A percentile compares a stretch with the other conserved stretches of the same genome.
Conservation (phyloP, 2,888 invertebrate genomes). For the Drosophila hamatofila region DNA sequence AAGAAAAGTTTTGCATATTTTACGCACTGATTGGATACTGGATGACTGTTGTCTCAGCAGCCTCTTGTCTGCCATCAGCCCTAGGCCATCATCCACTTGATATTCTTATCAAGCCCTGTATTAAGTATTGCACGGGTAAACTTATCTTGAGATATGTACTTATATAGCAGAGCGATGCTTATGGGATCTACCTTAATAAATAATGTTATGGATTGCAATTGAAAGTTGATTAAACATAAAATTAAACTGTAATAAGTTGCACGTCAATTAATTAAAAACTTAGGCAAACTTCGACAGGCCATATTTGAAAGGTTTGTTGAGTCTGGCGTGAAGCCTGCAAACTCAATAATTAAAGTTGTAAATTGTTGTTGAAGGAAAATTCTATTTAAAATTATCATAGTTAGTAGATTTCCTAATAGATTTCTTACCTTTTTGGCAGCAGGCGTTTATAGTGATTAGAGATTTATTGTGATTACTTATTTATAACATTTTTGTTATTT, state of each 20-base stretch:
- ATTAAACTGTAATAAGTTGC: not conserved
- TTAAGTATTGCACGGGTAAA: not conserved
- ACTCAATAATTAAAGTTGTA: not conserved
- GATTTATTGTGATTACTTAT: no score
- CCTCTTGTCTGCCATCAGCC: conserved; percentile 22
- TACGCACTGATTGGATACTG: conserved; percentile 64
- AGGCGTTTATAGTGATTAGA: not conserved
- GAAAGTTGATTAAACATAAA: not conserved
- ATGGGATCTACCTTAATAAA: not conserved
- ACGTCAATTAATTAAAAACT: not conserved
- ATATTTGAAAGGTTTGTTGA: not conserved
- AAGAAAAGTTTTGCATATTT: conserved; percentile 70
- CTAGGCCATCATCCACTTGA: conserved; percentile 24
- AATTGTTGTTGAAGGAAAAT: not conserved
- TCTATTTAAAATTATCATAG: not conserved
- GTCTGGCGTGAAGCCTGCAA: not conserved
- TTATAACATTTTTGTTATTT: no score
- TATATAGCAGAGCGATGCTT: not conserved
- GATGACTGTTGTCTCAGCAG: conserved; percentile 34
- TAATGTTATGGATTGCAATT: not conserved
- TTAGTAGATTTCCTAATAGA: no score
- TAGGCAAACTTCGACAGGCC: not conserved
- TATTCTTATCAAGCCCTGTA: conserved; percentile 16
- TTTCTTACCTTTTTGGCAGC: not conserved
- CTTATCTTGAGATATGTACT: not conserved